A percentile compares a stretch with the other conserved stretches of the same genome.
Conservation (phyloP, 2,888 invertebrate species). For the Agonum fuliginosum region DNA sequence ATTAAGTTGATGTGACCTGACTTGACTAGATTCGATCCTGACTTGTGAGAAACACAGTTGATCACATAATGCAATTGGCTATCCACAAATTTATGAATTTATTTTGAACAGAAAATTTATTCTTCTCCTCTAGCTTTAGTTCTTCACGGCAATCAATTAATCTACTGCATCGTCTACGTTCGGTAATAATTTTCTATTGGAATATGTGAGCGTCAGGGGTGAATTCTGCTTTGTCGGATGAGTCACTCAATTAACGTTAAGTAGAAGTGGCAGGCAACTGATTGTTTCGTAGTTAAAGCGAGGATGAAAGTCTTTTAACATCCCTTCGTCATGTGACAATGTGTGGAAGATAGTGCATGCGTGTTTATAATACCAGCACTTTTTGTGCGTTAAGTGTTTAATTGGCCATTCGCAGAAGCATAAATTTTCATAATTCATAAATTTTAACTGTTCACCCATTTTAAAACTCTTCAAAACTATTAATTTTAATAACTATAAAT, state of each 20-base stretch:
- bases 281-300: conserved; percentile 48
- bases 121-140: too few relatives aligned
- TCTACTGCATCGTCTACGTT: conserved; percentile 21
- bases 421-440: background rate
- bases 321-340: conserved; percentile 1
- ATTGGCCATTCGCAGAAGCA: conserved; percentile 9
- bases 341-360: background rate
- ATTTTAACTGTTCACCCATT: too few relatives aligned
- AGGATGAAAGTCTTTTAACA: conserved; percentile 10
- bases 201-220: conserved; percentile 36
- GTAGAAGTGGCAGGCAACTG: conserved; percentile 59
- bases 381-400: conserved; percentile 4
- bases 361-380: conserved; percentile 37
- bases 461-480: too few relatives aligned
- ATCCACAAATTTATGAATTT: too few relatives aligned
- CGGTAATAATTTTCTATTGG: conserved; percentile 47
- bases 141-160: conserved; percentile 33
- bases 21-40: too few relatives aligned
- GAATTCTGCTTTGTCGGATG: conserved; percentile 54
- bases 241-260: conserved; percentile 59
- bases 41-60: too few relatives aligned
- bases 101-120: too few relatives aligned
- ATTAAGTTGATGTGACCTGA: too few relatives aligned
- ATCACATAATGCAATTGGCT: too few relatives aligned
- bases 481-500: too few relatives aligned